Conservation (phyloP, 2,113 vertebrate genomes). For the Pavo muticus region DNA sequence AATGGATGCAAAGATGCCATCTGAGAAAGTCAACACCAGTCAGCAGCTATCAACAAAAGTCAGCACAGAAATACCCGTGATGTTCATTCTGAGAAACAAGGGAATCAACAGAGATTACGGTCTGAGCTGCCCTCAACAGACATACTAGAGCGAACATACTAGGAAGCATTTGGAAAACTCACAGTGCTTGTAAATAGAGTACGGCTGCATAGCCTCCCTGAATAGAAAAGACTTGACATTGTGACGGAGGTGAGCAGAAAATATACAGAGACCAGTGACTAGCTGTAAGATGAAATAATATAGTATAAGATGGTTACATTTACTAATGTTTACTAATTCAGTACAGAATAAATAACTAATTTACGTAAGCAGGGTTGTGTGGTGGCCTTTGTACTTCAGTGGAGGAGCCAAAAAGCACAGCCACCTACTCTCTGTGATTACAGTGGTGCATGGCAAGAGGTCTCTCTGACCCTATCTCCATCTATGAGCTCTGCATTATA, state of each 20-base stretch:
- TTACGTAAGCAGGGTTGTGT: not conserved
- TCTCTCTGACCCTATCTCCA: not conserved
- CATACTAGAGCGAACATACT: not conserved
- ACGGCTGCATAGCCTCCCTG: not conserved
- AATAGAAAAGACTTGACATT: not conserved
- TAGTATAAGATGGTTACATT: not conserved
- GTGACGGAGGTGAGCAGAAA: not conserved
- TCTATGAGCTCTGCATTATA: not conserved
- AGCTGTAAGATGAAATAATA: not conserved
- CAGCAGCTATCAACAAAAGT: not conserved
- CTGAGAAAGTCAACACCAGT: not conserved
- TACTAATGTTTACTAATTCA: not conserved
- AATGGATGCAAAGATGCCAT: not conserved
- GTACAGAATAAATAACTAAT: not conserved
- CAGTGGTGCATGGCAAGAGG: not conserved
- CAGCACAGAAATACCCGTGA: not conserved
- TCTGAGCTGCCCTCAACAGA: not conserved
- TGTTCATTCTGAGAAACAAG: not conserved
- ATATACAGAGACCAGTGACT: not conserved
- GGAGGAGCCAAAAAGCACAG: not conserved
- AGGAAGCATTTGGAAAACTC: not conserved
- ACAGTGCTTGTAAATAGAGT: not conserved
- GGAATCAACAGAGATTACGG: not conserved
- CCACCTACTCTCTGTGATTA: not conserved
- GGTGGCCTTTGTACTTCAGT: not conserved